These are phyloP conservation scores for Dasypolia templi DNA, from an alignment of 2,888 invertebrate genomes.

Conservation along the genomic window DNA sequence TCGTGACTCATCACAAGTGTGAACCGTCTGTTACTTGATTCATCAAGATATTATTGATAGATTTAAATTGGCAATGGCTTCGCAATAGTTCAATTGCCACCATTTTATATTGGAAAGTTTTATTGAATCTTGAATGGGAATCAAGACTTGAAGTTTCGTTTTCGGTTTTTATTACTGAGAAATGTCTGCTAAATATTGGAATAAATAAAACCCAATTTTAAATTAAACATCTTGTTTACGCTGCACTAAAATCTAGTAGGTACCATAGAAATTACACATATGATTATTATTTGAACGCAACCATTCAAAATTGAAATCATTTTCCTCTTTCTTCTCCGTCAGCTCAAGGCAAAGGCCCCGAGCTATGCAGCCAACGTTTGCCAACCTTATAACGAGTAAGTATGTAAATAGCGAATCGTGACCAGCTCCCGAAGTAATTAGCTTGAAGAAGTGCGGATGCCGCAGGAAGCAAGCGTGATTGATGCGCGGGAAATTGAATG, in stretches of 20 bases:
- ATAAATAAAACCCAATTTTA: not conserved
- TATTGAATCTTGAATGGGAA: constrained; percentile 6
- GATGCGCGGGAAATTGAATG: constrained; percentile 64
- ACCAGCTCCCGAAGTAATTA: constrained; percentile 66
- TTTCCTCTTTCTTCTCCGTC: constrained; percentile 20
- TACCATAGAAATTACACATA: not conserved
- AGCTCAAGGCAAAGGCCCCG: constrained; percentile 49
- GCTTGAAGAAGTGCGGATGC: constrained; percentile 63
- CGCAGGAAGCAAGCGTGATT: constrained; percentile 53
- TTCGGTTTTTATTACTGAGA: not conserved
- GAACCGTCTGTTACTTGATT: constrained; percentile 38
- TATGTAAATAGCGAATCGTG: constrained; percentile 72
- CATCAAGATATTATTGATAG: constrained; percentile 25
- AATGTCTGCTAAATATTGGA: not conserved
- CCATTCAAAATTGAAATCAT: constrained; percentile 18
- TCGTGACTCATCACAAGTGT: constrained; percentile 48
- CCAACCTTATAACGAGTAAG: constrained; percentile 52
- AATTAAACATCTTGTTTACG: not conserved
- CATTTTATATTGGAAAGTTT: constrained; percentile 17
- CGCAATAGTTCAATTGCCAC: not conserved
- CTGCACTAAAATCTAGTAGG: not conserved
- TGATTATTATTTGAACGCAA: not conserved
- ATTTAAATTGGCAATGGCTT: constrained; percentile 13
- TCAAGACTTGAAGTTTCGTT: not conserved
- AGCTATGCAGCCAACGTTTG: constrained; percentile 43